These are phyloP conservation scores for Rhimphoctona megacephalus DNA, from an alignment of 2,888 invertebrate genomes.

Conservation along the genomic window DNA sequence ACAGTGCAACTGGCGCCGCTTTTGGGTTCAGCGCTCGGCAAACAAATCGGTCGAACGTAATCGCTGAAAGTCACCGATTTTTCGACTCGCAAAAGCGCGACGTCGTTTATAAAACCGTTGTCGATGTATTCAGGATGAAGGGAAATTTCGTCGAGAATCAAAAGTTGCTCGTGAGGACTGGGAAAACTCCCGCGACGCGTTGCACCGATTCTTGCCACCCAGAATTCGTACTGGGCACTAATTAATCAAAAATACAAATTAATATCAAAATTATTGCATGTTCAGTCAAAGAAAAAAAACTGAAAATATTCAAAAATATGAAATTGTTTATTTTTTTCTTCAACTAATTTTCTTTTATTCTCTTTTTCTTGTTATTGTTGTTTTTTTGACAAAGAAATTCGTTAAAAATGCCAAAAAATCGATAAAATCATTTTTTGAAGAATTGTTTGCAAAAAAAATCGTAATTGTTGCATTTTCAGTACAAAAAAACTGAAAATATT, in stretches of 20 bases:
- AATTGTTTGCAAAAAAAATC: too few species aligned
- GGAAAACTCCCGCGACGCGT: constrained; percentile 90
- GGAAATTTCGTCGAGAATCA: constrained; percentile 88
- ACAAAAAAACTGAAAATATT: too few species aligned
- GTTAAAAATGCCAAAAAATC: too few species aligned
- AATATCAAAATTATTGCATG: constrained; percentile 11
- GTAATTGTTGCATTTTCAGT: too few species aligned
- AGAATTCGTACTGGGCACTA: constrained; percentile 91
- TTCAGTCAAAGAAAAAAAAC: neutral
- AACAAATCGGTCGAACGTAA: constrained; percentile 88
- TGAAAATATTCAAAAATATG: too few species aligned
- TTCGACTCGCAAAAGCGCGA: constrained; percentile 89
- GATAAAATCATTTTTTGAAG: too few species aligned
- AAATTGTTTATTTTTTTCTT: too few species aligned
- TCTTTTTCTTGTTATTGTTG: too few species aligned
- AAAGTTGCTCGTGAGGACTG: constrained; percentile 91
- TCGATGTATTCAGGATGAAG: constrained; percentile 92
- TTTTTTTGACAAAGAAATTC: too few species aligned
- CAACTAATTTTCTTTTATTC: too few species aligned
- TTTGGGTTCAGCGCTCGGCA: constrained; percentile 88
- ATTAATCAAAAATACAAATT: constrained; percentile 55
- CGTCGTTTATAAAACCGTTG: constrained; percentile 92
- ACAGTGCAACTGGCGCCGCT: constrained; percentile 91
- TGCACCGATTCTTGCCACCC: constrained; percentile 93
- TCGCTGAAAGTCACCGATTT: constrained; percentile 88